These are phyloP conservation scores for Otolemur crassicaudatus DNA, from an alignment of 2,797 vertebrate genomes.

Conservation along the genomic window DNA sequence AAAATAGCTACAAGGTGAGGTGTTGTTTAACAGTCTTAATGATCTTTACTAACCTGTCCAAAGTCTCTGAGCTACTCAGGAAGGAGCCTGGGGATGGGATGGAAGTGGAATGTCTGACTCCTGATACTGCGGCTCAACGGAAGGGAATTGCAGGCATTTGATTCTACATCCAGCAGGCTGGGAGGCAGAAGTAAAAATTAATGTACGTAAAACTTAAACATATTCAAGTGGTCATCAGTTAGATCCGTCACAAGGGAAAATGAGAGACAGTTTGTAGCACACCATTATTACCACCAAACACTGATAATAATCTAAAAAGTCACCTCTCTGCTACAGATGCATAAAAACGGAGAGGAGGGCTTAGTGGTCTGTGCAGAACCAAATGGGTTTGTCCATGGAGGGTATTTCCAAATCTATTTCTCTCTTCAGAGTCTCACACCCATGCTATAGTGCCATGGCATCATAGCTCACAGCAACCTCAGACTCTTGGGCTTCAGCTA, in stretches of 20 bases:
- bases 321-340: no score
- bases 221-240: not conserved
- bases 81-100: not conserved
- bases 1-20: not conserved
- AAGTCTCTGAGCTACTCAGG: conserved; percentile 20
- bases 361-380: not conserved
- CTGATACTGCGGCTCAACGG: not conserved
- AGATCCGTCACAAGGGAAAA: not conserved
- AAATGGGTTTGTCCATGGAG: not conserved
- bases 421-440: no score
- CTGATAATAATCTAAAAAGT: no score
- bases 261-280: not conserved
- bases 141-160: not conserved
- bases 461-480: no score
- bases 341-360: not conserved
- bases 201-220: not conserved
- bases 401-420: not conserved
- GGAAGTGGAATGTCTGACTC: not conserved
- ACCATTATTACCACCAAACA: no score
- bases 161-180: not conserved
- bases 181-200: not conserved
- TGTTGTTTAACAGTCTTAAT: not conserved
- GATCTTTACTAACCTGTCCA: not conserved
- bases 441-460: no score
- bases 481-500: no score